These are phyloP conservation scores for Pseudanteris insignis DNA, from an alignment of 2,888 invertebrate species.

Conservation along the genomic window DNA sequence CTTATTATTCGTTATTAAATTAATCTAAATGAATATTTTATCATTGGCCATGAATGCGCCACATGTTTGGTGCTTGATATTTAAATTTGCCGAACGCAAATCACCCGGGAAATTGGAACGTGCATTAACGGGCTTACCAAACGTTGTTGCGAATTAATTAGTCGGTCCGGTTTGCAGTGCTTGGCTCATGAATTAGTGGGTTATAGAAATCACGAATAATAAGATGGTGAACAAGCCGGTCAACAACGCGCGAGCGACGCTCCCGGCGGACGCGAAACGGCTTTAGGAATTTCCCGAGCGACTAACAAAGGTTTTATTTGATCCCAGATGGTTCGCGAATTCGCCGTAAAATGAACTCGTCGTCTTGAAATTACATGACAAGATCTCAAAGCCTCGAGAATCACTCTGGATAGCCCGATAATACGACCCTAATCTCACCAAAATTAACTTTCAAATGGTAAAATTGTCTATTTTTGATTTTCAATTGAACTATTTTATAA, in stretches of 20 bases:
- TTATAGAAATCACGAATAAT: constrained; percentile 22
- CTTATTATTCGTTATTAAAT: too few species aligned
- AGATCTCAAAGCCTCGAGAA: constrained; percentile 3
- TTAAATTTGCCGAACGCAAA: constrained; percentile 2
- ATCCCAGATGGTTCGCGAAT: constrained; percentile 25
- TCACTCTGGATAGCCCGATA: too few species aligned
- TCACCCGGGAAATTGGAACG: constrained; percentile 5
- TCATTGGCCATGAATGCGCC: too few species aligned
- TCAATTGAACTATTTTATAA: too few species aligned
- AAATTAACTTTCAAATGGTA: too few species aligned
- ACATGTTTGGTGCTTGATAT: not conserved
- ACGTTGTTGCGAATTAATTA: constrained; percentile 19
- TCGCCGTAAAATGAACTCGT: constrained; percentile 24
- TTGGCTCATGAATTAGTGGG: constrained; percentile 26
- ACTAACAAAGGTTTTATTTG: constrained; percentile 38
- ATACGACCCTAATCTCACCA: too few species aligned
- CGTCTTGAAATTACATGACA: constrained; percentile 37
- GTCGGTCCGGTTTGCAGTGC: constrained; percentile 4
- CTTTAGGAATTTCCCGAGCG: constrained; percentile 33
- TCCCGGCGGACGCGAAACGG: constrained; percentile 20
- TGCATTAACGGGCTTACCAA: not conserved
- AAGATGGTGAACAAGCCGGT: constrained; percentile 19
- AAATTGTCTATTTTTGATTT: too few species aligned
- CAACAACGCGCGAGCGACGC: constrained; percentile 11
- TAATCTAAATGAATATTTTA: too few species aligned